Conservation (phyloP, 2,888 invertebrate genomes). For the Aleiodes testaceus region DNA sequence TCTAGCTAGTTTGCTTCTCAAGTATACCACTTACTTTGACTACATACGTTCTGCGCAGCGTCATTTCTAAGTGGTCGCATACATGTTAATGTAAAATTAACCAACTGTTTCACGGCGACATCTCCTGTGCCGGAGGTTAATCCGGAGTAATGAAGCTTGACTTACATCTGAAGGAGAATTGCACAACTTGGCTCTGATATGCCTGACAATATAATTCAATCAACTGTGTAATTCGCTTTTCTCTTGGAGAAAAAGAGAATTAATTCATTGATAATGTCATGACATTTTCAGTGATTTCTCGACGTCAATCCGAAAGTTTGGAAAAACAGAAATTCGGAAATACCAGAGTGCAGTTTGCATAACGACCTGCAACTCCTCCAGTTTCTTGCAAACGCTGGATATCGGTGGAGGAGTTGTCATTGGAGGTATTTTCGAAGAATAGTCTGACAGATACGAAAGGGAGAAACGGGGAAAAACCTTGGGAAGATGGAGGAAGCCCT, state of each 20-base stretch:
- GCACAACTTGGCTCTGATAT: neutral
- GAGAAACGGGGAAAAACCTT: neutral
- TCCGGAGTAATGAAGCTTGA: constrained; percentile 9
- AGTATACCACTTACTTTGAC: constrained; percentile 31
- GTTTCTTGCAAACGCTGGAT: constrained; percentile 1
- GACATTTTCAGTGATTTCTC: too few relatives aligned
- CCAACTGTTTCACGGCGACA: constrained; percentile 9
- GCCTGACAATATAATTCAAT: neutral
- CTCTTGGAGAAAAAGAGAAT: neutral
- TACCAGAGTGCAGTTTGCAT: neutral
- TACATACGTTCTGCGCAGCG: constrained; percentile 10
- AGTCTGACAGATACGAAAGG: neutral
- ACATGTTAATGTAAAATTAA: neutral
- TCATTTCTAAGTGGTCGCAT: constrained; percentile 23
- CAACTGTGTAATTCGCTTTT: neutral
- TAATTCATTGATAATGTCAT: too few relatives aligned
- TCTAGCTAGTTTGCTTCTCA: constrained; percentile 25
- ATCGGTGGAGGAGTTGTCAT: constrained; percentile 4
- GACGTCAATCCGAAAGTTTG: too few relatives aligned
- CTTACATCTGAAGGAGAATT: constrained; percentile 15
- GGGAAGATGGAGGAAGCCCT: constrained; percentile 30
- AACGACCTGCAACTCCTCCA: constrained; percentile 4
- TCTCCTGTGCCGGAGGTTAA: neutral
- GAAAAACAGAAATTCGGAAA: neutral
- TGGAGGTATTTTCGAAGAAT: constrained; percentile 24